phyloP scores from a whole-genome alignment of 2,888 invertebrate species.

The Plebejus melissa region DNA sequence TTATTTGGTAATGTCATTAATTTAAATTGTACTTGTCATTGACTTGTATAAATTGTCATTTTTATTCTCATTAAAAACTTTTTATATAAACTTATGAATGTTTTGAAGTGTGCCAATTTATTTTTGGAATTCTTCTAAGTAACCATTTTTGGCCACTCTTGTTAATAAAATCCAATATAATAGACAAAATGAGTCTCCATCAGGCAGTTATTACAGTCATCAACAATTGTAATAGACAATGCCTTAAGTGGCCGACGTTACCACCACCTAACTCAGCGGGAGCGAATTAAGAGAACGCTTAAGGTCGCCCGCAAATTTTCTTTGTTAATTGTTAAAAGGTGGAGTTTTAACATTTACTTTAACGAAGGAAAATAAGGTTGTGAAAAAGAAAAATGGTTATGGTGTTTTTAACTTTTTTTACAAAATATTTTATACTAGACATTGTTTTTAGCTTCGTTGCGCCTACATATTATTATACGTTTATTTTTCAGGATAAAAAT shows the following conservation, averaged over 20 bases:
- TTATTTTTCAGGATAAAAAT: too few relatives aligned
- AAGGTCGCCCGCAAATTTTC: constrained; percentile 1
- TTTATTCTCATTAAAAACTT: not conserved
- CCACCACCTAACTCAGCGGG: constrained; percentile 70
- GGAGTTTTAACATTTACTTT: not conserved
- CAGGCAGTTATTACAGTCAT: constrained; percentile 57
- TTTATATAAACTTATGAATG: not conserved
- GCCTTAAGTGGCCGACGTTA: constrained; percentile 70
- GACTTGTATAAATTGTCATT: not conserved
- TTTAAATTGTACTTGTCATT: not conserved
- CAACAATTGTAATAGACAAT: constrained; percentile 64
- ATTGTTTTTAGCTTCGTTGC: too few relatives aligned
- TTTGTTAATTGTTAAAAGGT: constrained; percentile 8
- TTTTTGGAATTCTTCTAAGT: not conserved
- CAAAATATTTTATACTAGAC: too few relatives aligned
- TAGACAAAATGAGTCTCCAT: not conserved
- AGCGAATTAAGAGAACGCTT: constrained; percentile 78
- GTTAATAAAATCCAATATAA: not conserved
- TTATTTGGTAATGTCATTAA: not conserved
- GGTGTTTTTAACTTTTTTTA: too few relatives aligned
- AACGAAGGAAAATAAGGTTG: not conserved
- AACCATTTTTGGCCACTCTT: not conserved
- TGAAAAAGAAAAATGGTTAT: too few relatives aligned
- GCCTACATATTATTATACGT: too few relatives aligned
- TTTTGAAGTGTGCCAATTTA: not conserved